phyloP scores from a whole-genome alignment of 2,888 invertebrate genomes.

The Drosophila sordidula region DNA sequence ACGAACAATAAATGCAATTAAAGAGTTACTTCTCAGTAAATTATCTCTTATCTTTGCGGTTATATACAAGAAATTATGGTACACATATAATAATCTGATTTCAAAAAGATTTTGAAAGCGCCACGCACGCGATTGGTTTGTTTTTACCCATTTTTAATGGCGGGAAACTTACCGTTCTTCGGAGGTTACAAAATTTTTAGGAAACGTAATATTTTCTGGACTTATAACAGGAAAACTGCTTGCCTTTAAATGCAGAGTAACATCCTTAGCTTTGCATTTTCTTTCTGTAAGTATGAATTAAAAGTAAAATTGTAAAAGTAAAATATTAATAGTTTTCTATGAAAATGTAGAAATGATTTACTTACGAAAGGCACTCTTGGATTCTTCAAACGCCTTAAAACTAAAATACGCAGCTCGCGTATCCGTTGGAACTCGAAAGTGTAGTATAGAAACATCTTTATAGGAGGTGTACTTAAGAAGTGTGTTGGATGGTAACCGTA shows the following conservation, averaged over 20 bases:
- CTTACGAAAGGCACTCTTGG: constrained; percentile 85
- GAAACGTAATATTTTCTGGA: constrained; percentile 92
- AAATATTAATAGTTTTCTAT: too few species aligned
- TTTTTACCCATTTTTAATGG: too few species aligned
- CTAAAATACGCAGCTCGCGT: constrained; percentile 85
- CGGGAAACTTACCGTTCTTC: constrained; percentile 80
- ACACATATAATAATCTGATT: too few species aligned
- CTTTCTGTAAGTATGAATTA: constrained; percentile 84
- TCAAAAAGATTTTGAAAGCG: too few species aligned
- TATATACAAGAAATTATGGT: too few species aligned
- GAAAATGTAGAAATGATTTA: constrained; percentile 19
- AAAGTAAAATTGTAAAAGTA: not conserved
- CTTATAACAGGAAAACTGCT: constrained; percentile 93
- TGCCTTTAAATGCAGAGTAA: constrained; percentile 90
- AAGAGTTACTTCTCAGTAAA: too few species aligned
- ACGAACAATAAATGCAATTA: too few species aligned
- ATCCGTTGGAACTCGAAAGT: constrained; percentile 87
- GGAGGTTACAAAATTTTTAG: constrained; percentile 87
- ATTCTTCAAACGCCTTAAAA: constrained; percentile 85
- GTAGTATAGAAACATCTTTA: constrained; percentile 87
- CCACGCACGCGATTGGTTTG: too few species aligned
- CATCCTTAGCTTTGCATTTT: constrained; percentile 87
- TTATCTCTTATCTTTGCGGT: too few species aligned
- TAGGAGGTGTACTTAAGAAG: constrained; percentile 86
- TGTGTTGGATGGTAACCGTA: constrained; percentile 85